Percentiles rank a stretch among this genome's conserved stretches.
Conservation (phyloP, 2,797 vertebrate genomes). For the Chaetophractus vellerosus region DNA sequence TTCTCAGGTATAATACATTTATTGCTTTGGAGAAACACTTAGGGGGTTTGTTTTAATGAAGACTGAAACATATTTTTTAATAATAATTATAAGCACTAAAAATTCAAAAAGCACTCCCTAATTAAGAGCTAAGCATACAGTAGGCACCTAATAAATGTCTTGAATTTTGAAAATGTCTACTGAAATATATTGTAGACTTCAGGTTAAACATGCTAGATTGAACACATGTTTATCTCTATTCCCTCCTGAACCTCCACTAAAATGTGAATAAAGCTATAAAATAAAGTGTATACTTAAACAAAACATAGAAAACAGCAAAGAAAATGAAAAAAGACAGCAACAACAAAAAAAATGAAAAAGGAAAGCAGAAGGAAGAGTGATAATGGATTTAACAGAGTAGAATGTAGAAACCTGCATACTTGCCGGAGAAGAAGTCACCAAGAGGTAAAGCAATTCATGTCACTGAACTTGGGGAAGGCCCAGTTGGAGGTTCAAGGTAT, state of each 20-base stretch:
- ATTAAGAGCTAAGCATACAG: neutral
- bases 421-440: neutral
- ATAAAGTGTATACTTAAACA: neutral
- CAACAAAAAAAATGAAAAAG: neutral
- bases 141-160: neutral
- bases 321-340: neutral
- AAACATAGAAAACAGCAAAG: neutral
- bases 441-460: neutral
- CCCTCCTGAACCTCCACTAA: neutral
- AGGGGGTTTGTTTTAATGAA: constrained; percentile 37
- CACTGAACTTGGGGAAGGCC: neutral
- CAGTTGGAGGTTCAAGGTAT: neutral
- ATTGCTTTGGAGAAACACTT: constrained; percentile 60
- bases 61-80: constrained; percentile 28
- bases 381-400: neutral
- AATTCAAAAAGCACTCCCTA: constrained; percentile 12
- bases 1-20: neutral
- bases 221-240: neutral
- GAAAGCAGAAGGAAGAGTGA: constrained; percentile 22
- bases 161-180: neutral
- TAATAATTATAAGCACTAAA: constrained; percentile 6
- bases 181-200: constrained; percentile 43
- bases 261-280: constrained; percentile 40
- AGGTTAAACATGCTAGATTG: neutral
- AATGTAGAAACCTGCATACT: neutral